Percentiles rank a stretch among this genome's conserved stretches.
These are phyloP conservation scores for Sciurus carolinensis DNA, from an alignment of 2,797 vertebrate genomes.

Conservation along the genomic window DNA sequence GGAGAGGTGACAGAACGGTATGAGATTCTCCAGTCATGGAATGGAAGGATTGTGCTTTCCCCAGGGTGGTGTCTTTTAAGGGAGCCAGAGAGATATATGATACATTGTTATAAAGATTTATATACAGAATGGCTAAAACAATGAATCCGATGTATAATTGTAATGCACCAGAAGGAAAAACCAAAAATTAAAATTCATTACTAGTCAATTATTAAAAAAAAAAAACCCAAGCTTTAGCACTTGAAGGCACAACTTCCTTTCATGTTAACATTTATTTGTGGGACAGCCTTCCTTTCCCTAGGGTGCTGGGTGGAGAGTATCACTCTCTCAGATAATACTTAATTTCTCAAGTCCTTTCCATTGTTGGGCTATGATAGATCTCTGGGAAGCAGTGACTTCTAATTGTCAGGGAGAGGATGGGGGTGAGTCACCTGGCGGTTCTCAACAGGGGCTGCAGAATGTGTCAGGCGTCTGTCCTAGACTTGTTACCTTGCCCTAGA, in stretches of 20 bases:
- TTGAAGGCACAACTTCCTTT: constrained; percentile 1
- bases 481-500: neutral
- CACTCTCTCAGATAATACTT: neutral
- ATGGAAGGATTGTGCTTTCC: neutral
- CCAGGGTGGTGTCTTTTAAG: neutral
- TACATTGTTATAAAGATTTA: constrained; percentile 25
- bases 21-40: neutral
- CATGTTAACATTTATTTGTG: neutral
- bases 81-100: neutral
- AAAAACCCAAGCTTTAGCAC: neutral
- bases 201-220: no score
- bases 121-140: neutral
- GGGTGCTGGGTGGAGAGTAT: neutral
- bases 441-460: neutral
- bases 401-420: constrained; percentile 10
- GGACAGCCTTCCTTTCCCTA: constrained; percentile 35
- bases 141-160: no score
- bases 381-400: constrained; percentile 13
- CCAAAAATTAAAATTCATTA: no score
- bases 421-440: constrained; percentile 30
- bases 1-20: neutral
- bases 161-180: no score
- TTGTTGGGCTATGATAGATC: constrained; percentile 32
- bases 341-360: constrained; percentile 39
- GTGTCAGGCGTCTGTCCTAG: neutral